phyloP scores from a whole-genome alignment of 2,113 vertebrate species.

The Uria lomvia region DNA sequence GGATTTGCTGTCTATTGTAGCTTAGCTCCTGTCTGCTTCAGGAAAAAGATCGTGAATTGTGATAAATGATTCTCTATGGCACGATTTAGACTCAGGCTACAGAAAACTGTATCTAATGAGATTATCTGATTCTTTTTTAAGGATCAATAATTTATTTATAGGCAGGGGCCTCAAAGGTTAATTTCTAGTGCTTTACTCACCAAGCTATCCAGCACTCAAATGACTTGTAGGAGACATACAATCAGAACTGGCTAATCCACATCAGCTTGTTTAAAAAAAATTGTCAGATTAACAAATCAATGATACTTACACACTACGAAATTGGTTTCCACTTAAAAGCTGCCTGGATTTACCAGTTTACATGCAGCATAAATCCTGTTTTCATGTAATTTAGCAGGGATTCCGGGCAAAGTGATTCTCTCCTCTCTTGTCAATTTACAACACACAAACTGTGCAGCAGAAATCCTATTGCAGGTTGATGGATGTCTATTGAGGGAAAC shows the following conservation, averaged over 20 bases:
- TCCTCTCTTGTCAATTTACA: neutral
- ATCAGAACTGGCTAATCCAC: slow-evolving; percentile 57
- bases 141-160: slow-evolving; percentile 53
- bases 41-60: neutral
- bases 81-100: neutral
- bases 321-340: slow-evolving; percentile 65
- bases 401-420: neutral
- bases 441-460: slow-evolving; percentile 23
- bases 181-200: slow-evolving; percentile 37
- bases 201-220: neutral
- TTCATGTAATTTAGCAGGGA: slow-evolving; percentile 41
- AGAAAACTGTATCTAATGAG: neutral
- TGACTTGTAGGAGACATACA: neutral
- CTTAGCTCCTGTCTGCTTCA: neutral
- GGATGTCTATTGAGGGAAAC: neutral
- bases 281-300: slow-evolving; percentile 68
- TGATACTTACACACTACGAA: slow-evolving; percentile 61
- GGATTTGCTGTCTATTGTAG: neutral
- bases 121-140: neutral
- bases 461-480: slow-evolving; percentile 25
- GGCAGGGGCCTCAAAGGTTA: slow-evolving; percentile 25
- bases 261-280: slow-evolving; percentile 58
- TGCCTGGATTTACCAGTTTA: slow-evolving; percentile 55
- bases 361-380: slow-evolving; percentile 39
- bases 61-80: neutral